Conservation (phyloP, 2,888 invertebrate species). For the Eustalomyia histrio region DNA sequence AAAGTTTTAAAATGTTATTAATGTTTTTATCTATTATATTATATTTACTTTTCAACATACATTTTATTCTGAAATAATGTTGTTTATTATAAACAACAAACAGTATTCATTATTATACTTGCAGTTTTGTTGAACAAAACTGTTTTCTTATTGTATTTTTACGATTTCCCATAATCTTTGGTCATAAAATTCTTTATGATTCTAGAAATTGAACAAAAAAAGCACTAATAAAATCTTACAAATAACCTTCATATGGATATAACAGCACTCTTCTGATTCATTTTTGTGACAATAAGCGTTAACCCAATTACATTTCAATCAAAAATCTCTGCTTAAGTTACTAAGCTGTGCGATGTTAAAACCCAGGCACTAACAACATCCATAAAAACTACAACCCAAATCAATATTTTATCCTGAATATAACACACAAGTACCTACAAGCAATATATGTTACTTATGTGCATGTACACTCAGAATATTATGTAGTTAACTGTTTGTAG, state of each 20-base stretch:
- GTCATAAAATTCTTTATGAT: constrained; percentile 34
- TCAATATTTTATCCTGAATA: constrained; percentile 17
- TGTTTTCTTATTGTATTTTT: constrained; percentile 19
- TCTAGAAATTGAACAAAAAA: background rate
- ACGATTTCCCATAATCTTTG: constrained; percentile 20
- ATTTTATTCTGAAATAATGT: constrained; percentile 4
- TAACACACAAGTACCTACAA: too few relatives aligned
- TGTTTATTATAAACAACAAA: background rate
- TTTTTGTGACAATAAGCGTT: constrained; percentile 27
- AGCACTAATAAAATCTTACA: constrained; percentile 15
- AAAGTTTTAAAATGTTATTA: too few relatives aligned
- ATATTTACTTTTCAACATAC: too few relatives aligned
- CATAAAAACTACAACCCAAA: background rate
- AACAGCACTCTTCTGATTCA: background rate
- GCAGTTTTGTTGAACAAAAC: background rate
- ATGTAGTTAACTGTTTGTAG: too few relatives aligned
- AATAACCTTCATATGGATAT: constrained; percentile 18
- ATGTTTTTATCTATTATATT: too few relatives aligned
- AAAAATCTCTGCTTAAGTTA: constrained; percentile 48
- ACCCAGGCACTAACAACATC: background rate
- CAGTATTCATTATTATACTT: background rate
- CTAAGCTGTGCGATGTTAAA: constrained; percentile 5
- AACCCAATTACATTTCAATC: constrained; percentile 51
- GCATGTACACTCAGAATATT: too few relatives aligned
- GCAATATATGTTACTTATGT: too few relatives aligned